phyloP scores from a whole-genome alignment of 2,797 vertebrate species.

The Merluccius polli region DNA sequence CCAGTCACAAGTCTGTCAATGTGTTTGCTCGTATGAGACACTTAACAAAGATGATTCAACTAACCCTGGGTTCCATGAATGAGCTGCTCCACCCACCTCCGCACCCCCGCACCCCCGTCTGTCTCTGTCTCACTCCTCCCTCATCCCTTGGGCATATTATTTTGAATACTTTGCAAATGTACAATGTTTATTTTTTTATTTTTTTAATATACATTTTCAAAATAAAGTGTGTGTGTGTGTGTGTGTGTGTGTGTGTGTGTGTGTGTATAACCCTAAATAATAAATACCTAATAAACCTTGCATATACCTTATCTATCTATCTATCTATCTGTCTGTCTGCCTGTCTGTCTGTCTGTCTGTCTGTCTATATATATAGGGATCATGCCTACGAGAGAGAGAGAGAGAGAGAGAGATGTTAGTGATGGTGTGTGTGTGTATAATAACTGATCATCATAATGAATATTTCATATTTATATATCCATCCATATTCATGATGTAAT shows the following conservation, averaged over 20 bases:
- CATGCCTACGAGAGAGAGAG: background rate
- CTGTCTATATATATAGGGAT: too few relatives aligned
- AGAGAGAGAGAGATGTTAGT: background rate
- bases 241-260: too few relatives aligned
- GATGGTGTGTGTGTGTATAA: background rate
- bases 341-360: too few relatives aligned
- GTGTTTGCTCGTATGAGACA: conserved; percentile 13
- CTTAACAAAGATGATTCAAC: conserved; percentile 49
- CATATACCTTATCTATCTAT: too few relatives aligned
- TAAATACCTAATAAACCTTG: too few relatives aligned
- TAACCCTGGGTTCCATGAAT: conserved; percentile 45
- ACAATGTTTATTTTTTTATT: too few relatives aligned
- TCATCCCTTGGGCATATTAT: background rate
- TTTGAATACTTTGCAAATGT: too few relatives aligned
- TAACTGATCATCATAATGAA: background rate
- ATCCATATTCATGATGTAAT: background rate
- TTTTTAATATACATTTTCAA: too few relatives aligned
- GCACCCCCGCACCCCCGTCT: background rate
- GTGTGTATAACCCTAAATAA: too few relatives aligned
- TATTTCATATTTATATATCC: background rate
- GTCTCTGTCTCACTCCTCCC: background rate
- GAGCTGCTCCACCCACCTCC: conserved; percentile 12
- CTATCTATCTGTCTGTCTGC: too few relatives aligned
- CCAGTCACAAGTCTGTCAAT: conserved; percentile 43
- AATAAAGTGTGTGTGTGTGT: too few relatives aligned